Evolutionary conservation across 2,888 invertebrate species (phyloP).

Genomic region (Odontocolon sp.): DNA sequence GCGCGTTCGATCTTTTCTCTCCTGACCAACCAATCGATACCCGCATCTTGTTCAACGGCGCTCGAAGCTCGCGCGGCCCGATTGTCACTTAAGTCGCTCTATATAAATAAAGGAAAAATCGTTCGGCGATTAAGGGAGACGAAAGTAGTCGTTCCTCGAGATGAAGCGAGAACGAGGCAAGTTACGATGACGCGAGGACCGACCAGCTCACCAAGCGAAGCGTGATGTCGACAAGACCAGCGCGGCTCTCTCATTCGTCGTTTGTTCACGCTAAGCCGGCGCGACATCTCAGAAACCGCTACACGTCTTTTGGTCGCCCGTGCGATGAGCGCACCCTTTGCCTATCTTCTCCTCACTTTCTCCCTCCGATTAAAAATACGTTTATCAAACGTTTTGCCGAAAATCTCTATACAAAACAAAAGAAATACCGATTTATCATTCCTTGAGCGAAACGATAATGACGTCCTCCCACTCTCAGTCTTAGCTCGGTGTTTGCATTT

Average conservation of each 20-base stretch:
- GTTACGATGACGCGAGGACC: constrained; percentile 12
- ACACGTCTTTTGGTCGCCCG: constrained; percentile 71
- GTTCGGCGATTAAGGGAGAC: constrained; percentile 23
- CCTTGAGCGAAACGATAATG: constrained; percentile 9
- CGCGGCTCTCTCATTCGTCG: constrained; percentile 72
- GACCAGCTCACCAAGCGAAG: constrained; percentile 74
- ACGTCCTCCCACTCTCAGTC: background rate
- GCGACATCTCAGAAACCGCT: constrained; percentile 79
- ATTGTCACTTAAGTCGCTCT: constrained; percentile 46
- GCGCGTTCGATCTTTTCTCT: background rate
- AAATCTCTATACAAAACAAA: too few relatives aligned
- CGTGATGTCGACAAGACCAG: constrained; percentile 79
- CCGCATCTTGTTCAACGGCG: constrained; percentile 6
- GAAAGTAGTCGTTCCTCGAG: constrained; percentile 33
- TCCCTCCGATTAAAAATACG: constrained; percentile 10
- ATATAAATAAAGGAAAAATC: constrained; percentile 25
- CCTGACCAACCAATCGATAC: background rate
- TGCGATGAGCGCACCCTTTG: constrained; percentile 32
- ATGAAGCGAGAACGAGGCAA: constrained; percentile 10
- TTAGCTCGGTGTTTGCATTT: constrained; percentile 14
- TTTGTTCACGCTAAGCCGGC: constrained; percentile 76
- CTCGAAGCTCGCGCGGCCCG: constrained; percentile 26
- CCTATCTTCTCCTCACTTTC: background rate
- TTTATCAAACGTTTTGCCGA: background rate
- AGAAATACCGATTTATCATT: background rate